These are phyloP conservation scores for Rhabdomys dilectus DNA, from an alignment of 2,113 vertebrate species.

Conservation along the genomic window DNA sequence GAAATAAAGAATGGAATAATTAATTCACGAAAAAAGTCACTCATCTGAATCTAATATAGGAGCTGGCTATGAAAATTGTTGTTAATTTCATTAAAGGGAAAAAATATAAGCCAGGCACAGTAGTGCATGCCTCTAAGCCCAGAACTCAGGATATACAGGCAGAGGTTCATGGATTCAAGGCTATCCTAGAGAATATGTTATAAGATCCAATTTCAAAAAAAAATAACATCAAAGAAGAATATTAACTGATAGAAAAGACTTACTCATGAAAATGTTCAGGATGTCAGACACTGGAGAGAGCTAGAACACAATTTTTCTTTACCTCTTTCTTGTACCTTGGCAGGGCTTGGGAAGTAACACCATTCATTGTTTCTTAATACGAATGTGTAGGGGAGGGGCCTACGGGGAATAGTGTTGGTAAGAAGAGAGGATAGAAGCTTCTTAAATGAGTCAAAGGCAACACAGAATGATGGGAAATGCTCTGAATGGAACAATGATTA, in stretches of 20 bases:
- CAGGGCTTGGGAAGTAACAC: background rate
- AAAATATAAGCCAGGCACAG: background rate
- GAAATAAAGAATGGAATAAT: slow-evolving; percentile 38
- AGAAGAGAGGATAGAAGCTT: background rate
- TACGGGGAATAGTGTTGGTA: accelerated
- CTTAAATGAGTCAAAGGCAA: background rate
- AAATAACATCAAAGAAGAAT: background rate
- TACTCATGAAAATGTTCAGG: background rate
- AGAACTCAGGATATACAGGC: background rate
- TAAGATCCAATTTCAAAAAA: background rate
- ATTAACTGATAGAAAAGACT: background rate
- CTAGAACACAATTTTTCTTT: background rate
- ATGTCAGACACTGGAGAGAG: background rate
- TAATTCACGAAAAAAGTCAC: background rate
- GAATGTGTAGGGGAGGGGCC: background rate
- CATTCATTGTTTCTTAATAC: background rate
- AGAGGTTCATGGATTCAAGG: background rate
- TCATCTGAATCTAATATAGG: background rate
- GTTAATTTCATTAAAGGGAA: slow-evolving; percentile 31
- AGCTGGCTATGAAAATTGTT: background rate
- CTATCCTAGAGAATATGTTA: background rate
- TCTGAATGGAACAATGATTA: background rate
- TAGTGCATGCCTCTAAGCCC: background rate
- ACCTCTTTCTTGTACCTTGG: background rate
- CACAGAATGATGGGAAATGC: accelerated